Evolutionary conservation across 2,113 vertebrate genomes (phyloP), one percentile per base, ranked within the genome.

Genomic region (Potamarius usumacintae): DNA sequence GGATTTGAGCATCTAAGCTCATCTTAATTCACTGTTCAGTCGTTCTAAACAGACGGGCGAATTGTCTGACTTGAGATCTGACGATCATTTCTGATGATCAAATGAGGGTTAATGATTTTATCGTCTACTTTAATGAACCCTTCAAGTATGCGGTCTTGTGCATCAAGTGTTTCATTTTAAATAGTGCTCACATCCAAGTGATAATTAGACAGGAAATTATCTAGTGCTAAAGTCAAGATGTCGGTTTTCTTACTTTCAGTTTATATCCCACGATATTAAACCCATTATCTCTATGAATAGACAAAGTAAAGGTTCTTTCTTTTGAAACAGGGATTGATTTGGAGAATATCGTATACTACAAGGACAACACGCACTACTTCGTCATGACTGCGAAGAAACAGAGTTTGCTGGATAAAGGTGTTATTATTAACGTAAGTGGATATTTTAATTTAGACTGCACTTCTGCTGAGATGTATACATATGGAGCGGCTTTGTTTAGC

Each of bases 351-450:
- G 98, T 99, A 86, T 99, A 99, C 94, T 99, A 99, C 86, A 98
- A 96, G 91, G 98, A 99, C 92, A 95, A 96, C 94, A 99, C 98
- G 0, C 98, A 99, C 90, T 99, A 99, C 91, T 99, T 99, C 89
- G 98, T 99, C 89, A 99, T 99, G 98, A 99, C 98, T 0, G 98
- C 98, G 8, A 99, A 99, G 94, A 99, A 99, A 63, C 98, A 97
- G 92, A 97, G 96, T 89, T 95, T 99, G 88, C 93, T 99, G 89
- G 97, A 99, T 82, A 99, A 99, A 94, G 97, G 97, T 0, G 98
- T 99, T 91, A 99, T 99, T 92, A 94, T 97, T 34, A 94, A 96
- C 0, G 98, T 99, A 94, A 1, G 97, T 95, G 88, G 8, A 11
- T 17, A 27, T n/a, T n/a, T 52, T 15, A 7, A 52, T 74, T 4